phyloP scores from a whole-genome alignment of 2,888 invertebrate genomes.

The Napeogenes sylphis region DNA sequence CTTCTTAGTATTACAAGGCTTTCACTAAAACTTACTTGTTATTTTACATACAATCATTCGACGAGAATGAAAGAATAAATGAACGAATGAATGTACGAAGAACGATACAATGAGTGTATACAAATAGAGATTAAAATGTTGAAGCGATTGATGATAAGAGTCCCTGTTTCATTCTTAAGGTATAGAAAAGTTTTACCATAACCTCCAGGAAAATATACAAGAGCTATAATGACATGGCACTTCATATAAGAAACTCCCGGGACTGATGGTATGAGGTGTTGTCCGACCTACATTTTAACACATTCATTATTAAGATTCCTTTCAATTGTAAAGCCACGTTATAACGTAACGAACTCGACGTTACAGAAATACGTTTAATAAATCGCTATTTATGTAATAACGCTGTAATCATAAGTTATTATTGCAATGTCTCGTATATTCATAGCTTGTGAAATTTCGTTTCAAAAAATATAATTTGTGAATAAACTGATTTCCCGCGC shows the following conservation, averaged over 20 bases:
- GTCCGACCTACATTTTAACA: too few species aligned
- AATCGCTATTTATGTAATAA: not conserved
- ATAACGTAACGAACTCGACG: too few species aligned
- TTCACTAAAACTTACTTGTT: conserved; percentile 1
- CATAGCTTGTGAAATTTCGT: not conserved
- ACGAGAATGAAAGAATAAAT: not conserved
- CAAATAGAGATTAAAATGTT: not conserved
- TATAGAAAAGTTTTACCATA: not conserved
- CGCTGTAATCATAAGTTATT: not conserved
- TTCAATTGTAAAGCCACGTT: too few species aligned
- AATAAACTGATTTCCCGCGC: not conserved
- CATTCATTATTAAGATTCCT: too few species aligned
- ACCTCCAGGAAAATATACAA: not conserved
- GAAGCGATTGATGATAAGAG: conserved; percentile 18
- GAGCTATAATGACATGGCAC: not conserved
- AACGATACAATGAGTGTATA: not conserved
- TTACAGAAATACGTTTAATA: too few species aligned
- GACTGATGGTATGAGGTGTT: too few species aligned
- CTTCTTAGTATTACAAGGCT: not conserved
- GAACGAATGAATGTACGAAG: not conserved
- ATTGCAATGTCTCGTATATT: not conserved
- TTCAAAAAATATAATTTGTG: too few species aligned
- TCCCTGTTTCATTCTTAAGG: conserved; percentile 23
- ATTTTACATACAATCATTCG: not conserved
- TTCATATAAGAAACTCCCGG: not conserved